Evolutionary conservation across 2,888 invertebrate species (phyloP).

Genomic region (Brachylomia viminalis): DNA sequence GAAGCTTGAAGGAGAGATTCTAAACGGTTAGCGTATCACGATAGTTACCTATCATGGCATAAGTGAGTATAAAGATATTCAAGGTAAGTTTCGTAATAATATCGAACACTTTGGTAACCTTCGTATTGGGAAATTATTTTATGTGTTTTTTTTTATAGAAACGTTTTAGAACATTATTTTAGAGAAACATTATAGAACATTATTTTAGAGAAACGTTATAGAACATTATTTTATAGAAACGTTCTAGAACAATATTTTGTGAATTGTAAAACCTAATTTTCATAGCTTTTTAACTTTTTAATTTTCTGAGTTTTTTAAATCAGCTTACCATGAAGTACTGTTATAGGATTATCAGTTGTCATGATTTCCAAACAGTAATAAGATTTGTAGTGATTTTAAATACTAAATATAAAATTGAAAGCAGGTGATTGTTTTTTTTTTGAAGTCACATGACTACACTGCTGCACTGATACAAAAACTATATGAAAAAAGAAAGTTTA

Average conservation of each 20-base stretch:
- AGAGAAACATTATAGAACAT: not conserved
- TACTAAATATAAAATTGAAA: too few relatives aligned
- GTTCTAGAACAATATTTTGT: not conserved
- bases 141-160: conserved; percentile 19
- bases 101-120: conserved; percentile 50
- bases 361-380: too few relatives aligned
- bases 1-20: conserved; percentile 83
- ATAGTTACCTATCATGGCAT: conserved; percentile 64
- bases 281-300: too few relatives aligned
- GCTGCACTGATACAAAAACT: too few relatives aligned
- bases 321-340: too few relatives aligned
- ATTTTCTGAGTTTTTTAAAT: too few relatives aligned
- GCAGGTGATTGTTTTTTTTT: too few relatives aligned
- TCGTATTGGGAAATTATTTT: conserved; percentile 33
- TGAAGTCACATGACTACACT: too few relatives aligned
- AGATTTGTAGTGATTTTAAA: too few relatives aligned
- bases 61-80: conserved; percentile 62
- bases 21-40: conserved; percentile 68
- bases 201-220: not conserved
- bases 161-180: not conserved
- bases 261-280: too few relatives aligned
- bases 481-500: too few relatives aligned
- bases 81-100: conserved; percentile 64
- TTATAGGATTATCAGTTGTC: too few relatives aligned
- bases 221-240: conserved; percentile 1